Evolutionary conservation across 2,888 invertebrate genomes (phyloP).

Genomic region (Gibbula magus): DNA sequence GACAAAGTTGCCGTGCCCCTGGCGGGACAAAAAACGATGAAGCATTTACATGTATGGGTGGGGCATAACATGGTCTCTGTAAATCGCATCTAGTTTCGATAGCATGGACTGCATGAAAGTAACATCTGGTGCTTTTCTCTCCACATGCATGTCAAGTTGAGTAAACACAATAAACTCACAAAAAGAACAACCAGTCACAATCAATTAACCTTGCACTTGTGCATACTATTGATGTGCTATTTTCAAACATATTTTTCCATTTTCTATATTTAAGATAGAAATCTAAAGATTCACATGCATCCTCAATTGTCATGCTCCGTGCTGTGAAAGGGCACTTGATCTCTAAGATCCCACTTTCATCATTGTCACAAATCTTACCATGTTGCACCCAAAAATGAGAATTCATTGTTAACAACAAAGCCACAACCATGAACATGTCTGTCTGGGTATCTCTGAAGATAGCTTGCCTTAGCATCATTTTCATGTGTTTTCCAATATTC

Average conservation of each 20-base stretch:
- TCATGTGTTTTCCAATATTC: too few relatives aligned
- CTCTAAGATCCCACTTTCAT: constrained; percentile 35
- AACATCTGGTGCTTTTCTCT: constrained; percentile 33
- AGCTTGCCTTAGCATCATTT: constrained; percentile 27
- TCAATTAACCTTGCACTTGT: constrained; percentile 39
- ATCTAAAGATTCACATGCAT: constrained; percentile 27
- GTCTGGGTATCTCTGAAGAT: constrained; percentile 20
- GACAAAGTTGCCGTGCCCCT: too few relatives aligned
- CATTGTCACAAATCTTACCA: constrained; percentile 39
- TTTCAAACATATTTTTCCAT: constrained; percentile 21
- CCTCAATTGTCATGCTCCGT: constrained; percentile 26
- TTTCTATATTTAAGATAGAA: constrained; percentile 25
- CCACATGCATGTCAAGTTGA: constrained; percentile 24
- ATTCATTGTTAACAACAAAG: constrained; percentile 35
- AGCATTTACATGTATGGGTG: neutral
- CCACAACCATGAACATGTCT: constrained; percentile 37
- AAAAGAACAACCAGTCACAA: constrained; percentile 37
- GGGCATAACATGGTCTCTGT: constrained; percentile 2
- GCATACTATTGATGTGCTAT: constrained; percentile 31
- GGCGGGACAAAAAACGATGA: neutral
- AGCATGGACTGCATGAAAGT: constrained; percentile 33
- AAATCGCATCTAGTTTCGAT: constrained; percentile 28
- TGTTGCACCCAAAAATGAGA: constrained; percentile 38
- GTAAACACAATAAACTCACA: constrained; percentile 43
- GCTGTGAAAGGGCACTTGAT: constrained; percentile 41